phyloP scores from a whole-genome alignment of 2,113 vertebrate genomes.

The Ahaetulla prasina region DNA sequence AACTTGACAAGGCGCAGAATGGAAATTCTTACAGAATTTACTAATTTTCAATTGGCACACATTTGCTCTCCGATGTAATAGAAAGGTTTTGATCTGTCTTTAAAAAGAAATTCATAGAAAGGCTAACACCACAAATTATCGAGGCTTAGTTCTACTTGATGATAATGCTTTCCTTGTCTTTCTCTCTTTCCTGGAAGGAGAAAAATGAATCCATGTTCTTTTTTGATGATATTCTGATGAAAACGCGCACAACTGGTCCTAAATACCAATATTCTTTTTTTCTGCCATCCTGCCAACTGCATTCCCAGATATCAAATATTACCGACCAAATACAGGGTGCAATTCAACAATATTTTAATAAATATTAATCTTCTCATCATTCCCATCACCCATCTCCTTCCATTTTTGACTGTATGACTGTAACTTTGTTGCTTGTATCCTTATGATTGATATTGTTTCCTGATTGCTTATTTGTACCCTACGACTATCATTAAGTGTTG shows the following conservation, averaged over 20 bases:
- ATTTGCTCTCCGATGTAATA: conserved; percentile 35
- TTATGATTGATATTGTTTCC: too few species aligned
- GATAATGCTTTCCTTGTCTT: neutral
- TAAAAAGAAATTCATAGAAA: conserved; percentile 29
- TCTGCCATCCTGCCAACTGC: neutral
- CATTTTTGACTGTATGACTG: too few species aligned
- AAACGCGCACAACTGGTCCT: neutral
- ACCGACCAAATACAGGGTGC: neutral
- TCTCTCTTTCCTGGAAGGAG: neutral
- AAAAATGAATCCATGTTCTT: neutral
- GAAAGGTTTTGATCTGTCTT: conserved; percentile 18
- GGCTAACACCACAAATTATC: neutral
- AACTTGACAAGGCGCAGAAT: conserved; percentile 45
- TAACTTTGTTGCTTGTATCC: too few species aligned
- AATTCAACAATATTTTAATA: neutral
- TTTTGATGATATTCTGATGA: neutral
- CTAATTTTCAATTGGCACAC: conserved; percentile 36
- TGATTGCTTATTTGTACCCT: too few species aligned
- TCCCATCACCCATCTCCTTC: too few species aligned
- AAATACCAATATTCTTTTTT: neutral
- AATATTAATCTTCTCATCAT: too few species aligned
- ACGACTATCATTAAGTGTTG: too few species aligned
- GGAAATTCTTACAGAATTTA: conserved; percentile 39
- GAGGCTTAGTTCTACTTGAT: neutral
- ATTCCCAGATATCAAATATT: too few species aligned